Conservation (phyloP, 2,113 vertebrate species). For the Stigmatopora argus region DNA sequence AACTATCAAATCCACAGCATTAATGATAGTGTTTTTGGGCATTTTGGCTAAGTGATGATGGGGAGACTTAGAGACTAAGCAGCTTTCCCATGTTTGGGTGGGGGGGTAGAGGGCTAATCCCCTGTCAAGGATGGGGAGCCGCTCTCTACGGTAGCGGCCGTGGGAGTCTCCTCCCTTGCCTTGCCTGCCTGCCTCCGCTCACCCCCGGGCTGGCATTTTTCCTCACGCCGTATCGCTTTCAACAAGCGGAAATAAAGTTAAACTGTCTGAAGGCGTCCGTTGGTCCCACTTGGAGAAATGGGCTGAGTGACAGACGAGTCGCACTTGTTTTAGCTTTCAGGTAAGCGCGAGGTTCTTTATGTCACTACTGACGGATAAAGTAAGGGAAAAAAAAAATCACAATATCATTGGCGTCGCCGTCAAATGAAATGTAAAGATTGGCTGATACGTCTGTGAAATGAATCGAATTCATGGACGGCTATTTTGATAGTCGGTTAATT, state of each 20-base stretch:
- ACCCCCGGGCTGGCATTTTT: conserved; percentile 69
- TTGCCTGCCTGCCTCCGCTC: conserved; percentile 58
- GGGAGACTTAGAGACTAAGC: conserved; percentile 66
- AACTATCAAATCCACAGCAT: conserved; percentile 63
- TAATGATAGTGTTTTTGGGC: conserved; percentile 66
- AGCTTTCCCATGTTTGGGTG: conserved; percentile 69
- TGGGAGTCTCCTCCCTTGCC: conserved; percentile 69
- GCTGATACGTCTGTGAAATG: too few relatives aligned
- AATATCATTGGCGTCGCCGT: not conserved
- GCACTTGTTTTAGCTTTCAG: conserved; percentile 58
- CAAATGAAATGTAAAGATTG: too few relatives aligned
- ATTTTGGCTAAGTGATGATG: conserved; percentile 63
- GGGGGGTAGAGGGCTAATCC: conserved; percentile 76
- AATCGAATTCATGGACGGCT: too few relatives aligned
- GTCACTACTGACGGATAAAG: conserved; percentile 8
- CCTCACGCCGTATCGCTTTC: conserved; percentile 75
- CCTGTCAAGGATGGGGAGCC: conserved; percentile 73
- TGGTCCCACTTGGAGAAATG: conserved; percentile 71
- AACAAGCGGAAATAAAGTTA: conserved; percentile 75
- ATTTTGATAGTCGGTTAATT: too few relatives aligned
- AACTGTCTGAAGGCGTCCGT: conserved; percentile 70
- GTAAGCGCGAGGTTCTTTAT: conserved; percentile 30
- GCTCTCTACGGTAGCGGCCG: conserved; percentile 68
- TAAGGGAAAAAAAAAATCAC: not conserved
- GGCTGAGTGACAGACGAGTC: conserved; percentile 60